A percentile compares a stretch with the other conserved stretches of the same genome.
Conservation (phyloP, 2,888 invertebrate species). For the Trilocha varians region DNA sequence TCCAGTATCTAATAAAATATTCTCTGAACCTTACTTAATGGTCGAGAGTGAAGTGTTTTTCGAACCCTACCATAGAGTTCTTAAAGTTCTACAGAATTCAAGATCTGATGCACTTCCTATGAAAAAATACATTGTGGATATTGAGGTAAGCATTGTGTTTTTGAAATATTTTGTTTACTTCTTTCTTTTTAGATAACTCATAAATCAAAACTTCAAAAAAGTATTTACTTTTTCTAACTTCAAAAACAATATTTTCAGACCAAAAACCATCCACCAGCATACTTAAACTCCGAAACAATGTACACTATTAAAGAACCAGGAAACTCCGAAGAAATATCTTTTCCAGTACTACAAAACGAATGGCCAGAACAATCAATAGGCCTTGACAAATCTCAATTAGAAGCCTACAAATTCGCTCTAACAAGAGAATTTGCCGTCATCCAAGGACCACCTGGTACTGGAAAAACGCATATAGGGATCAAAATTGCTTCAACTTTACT, state of each 20-base stretch:
- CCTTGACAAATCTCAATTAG: conserved; percentile 78
- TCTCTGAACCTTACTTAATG: conserved; percentile 71
- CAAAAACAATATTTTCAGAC: conserved; percentile 28
- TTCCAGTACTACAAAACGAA: conserved; percentile 37
- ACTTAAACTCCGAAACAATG: conserved; percentile 45
- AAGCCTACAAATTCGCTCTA: conserved; percentile 79
- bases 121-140: conserved; percentile 77
- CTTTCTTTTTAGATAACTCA: neutral
- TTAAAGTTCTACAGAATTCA: conserved; percentile 78
- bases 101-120: conserved; percentile 75
- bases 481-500: conserved; percentile 81
- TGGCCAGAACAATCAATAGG: conserved; percentile 67
- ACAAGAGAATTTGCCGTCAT: conserved; percentile 82
- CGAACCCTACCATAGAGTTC: conserved; percentile 84
- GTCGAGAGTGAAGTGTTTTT: conserved; percentile 86
- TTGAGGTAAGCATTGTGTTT: conserved; percentile 41
- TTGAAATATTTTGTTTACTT: too few relatives aligned
- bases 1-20: conserved; percentile 43
- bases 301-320: conserved; percentile 30
- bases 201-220: too few relatives aligned
- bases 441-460: conserved; percentile 92
- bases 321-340: conserved; percentile 34
- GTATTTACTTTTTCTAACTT: neutral
- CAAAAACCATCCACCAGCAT: conserved; percentile 41
- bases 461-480: conserved; percentile 86